These are phyloP conservation scores for Exephanes ischioxanthus DNA, from an alignment of 2,888 invertebrate species.

Conservation along the genomic window DNA sequence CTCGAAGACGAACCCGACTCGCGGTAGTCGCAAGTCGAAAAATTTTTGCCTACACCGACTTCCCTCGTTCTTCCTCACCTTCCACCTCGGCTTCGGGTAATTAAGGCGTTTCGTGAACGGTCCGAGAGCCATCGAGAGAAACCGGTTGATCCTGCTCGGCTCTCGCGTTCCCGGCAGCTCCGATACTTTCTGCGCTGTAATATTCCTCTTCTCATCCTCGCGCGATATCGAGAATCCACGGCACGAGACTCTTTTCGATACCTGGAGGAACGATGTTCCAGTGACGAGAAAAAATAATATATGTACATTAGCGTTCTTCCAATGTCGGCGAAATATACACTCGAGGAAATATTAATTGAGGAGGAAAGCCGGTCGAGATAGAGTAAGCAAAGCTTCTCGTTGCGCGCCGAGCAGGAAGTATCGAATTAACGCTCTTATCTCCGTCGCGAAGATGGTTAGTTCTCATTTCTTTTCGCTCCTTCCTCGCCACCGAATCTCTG, in stretches of 20 bases:
- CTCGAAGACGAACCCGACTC: no score
- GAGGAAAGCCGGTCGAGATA: constrained; percentile 35
- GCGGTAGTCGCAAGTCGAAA: background rate
- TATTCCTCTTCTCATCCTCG: constrained; percentile 17
- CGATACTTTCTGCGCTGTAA: constrained; percentile 6
- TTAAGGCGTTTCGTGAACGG: constrained; percentile 77
- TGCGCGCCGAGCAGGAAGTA: constrained; percentile 77
- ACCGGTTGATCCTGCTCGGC: constrained; percentile 76
- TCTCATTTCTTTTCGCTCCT: constrained; percentile 46
- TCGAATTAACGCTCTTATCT: constrained; percentile 79
- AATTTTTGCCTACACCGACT: constrained; percentile 26
- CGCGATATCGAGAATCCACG: constrained; percentile 8
- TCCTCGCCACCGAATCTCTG: constrained; percentile 33
- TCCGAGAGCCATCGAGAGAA: constrained; percentile 67
- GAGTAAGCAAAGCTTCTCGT: constrained; percentile 53
- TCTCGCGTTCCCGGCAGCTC: constrained; percentile 64
- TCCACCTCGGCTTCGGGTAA: constrained; percentile 74
- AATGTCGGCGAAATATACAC: background rate
- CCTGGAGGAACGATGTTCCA: no score
- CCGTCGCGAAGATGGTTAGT: constrained; percentile 61
- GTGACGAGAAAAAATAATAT: background rate
- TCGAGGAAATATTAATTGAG: constrained; percentile 9
- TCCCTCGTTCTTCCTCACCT: constrained; percentile 12
- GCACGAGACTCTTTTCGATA: background rate
- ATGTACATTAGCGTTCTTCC: background rate